These are phyloP conservation scores for Escarpia spicata DNA, from an alignment of 2,888 invertebrate species.

Conservation along the genomic window DNA sequence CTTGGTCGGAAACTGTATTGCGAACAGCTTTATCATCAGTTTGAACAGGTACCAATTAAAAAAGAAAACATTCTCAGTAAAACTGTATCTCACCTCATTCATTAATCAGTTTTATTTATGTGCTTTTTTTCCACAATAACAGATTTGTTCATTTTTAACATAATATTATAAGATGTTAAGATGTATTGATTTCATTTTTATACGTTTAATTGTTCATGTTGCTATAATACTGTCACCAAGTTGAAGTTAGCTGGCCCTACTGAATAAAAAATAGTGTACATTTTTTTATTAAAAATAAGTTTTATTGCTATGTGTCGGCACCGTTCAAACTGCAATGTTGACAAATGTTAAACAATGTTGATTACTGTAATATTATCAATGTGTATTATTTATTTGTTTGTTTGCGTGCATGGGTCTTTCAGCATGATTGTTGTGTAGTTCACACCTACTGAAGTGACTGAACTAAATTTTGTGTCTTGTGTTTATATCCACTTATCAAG, in stretches of 20 bases:
- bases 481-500: no score
- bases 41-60: background rate
- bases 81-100: background rate
- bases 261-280: background rate
- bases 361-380: background rate
- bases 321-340: background rate
- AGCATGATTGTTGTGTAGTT: background rate
- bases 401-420: background rate
- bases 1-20: constrained; percentile 6
- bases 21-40: background rate
- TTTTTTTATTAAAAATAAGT: no score
- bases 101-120: background rate
- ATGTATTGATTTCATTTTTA: background rate
- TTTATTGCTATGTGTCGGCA: no score
- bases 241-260: no score
- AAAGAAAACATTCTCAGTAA: background rate
- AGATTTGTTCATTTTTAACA: background rate
- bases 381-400: background rate
- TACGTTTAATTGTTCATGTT: background rate
- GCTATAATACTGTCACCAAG: background rate
- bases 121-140: background rate
- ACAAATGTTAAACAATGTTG: background rate
- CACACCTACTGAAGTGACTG: background rate
- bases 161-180: background rate
- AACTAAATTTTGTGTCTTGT: background rate